Conservation (phyloP, 2,113 vertebrate species). For the Apus apus region DNA sequence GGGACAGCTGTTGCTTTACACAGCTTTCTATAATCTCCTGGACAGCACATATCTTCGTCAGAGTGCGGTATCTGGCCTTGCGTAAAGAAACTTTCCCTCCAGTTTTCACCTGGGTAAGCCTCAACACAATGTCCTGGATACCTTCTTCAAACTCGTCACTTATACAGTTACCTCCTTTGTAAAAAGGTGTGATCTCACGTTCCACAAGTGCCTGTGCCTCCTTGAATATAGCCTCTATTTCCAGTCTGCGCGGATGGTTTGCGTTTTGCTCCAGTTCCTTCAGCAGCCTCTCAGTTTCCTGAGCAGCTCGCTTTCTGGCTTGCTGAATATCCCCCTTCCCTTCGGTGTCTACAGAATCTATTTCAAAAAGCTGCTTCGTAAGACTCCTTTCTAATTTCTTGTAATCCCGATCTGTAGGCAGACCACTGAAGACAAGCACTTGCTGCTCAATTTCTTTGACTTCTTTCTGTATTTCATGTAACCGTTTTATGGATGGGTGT, state of each 20-base stretch:
- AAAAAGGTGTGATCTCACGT: constrained; percentile 82
- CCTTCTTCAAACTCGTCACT: constrained; percentile 89
- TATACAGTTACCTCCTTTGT: constrained; percentile 78
- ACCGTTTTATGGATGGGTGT: constrained; percentile 87
- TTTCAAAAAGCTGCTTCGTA: constrained; percentile 89
- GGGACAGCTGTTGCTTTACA: constrained; percentile 83
- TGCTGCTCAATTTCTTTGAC: constrained; percentile 89
- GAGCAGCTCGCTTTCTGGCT: constrained; percentile 87
- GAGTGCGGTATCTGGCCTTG: constrained; percentile 90
- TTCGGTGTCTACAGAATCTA: constrained; percentile 94
- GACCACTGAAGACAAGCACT: constrained; percentile 88
- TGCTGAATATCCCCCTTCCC: constrained; percentile 89
- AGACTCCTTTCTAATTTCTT: constrained; percentile 89
- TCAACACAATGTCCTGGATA: constrained; percentile 88
- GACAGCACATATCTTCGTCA: constrained; percentile 90
- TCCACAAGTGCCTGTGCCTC: constrained; percentile 87
- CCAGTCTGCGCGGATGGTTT: constrained; percentile 87
- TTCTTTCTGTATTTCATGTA: constrained; percentile 91
- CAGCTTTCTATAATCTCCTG: constrained; percentile 91
- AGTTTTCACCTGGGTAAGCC: constrained; percentile 93
- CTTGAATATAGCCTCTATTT: constrained; percentile 87
- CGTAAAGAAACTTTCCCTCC: constrained; percentile 89
- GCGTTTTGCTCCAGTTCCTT: constrained; percentile 93
- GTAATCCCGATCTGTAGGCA: constrained; percentile 88
- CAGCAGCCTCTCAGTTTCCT: constrained; percentile 90